Evolutionary conservation across 2,888 invertebrate species (phyloP).

Genomic region (Pteria penguin): DNA sequence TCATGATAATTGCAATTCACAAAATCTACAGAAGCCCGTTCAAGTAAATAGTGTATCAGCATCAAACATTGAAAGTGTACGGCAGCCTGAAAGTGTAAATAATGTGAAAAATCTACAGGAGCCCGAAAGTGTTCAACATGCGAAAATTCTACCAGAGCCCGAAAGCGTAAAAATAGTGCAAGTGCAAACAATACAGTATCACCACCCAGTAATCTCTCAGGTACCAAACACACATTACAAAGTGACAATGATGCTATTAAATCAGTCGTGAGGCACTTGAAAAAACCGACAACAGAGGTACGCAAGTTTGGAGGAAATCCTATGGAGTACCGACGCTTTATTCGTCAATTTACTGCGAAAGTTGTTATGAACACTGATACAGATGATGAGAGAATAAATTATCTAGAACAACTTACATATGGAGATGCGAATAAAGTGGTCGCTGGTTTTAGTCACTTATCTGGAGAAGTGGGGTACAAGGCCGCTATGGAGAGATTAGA

Average conservation of each 20-base stretch:
- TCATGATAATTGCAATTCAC: too few species aligned
- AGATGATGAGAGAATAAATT: conserved; percentile 39
- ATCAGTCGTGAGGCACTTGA: not conserved
- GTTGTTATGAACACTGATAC: conserved; percentile 13
- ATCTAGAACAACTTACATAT: conserved; percentile 33
- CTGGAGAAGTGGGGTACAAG: conserved; percentile 14
- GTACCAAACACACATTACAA: too few species aligned
- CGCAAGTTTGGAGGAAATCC: conserved; percentile 5
- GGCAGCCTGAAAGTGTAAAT: not conserved
- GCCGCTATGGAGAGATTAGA: conserved; percentile 28
- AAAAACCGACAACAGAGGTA: conserved; percentile 3
- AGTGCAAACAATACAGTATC: conserved; percentile 2
- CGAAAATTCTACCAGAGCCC: too few species aligned
- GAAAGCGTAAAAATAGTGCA: too few species aligned
- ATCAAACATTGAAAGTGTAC: too few species aligned
- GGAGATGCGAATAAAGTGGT: conserved; percentile 33
- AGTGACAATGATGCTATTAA: not conserved
- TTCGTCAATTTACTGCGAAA: conserved; percentile 31
- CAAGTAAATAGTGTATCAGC: too few species aligned
- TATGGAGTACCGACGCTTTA: conserved; percentile 18
- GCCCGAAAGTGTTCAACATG: too few species aligned
- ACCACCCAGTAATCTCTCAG: not conserved
- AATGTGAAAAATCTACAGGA: too few species aligned
- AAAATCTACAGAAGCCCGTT: too few species aligned
- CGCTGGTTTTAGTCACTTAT: conserved; percentile 19